These are phyloP conservation scores for Terebella lapidaria DNA, from an alignment of 2,888 invertebrate species.

Conservation along the genomic window DNA sequence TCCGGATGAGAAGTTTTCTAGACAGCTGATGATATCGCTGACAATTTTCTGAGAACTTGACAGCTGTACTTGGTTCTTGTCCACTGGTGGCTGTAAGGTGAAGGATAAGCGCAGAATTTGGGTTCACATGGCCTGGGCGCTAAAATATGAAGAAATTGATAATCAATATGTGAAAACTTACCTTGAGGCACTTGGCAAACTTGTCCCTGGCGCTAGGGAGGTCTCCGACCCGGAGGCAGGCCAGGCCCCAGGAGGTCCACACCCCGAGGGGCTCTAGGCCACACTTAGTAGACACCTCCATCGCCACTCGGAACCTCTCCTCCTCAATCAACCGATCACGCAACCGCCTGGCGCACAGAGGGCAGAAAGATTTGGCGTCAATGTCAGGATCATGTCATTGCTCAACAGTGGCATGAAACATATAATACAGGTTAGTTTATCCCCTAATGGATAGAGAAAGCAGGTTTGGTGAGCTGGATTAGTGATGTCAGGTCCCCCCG, in stretches of 20 bases:
- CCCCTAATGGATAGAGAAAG: too few species aligned
- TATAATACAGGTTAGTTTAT: too few species aligned
- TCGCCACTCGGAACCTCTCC: constrained; percentile 76
- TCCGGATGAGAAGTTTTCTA: background rate
- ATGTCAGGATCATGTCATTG: too few species aligned
- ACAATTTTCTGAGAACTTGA: background rate
- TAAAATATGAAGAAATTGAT: too few species aligned
- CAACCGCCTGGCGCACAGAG: constrained; percentile 65
- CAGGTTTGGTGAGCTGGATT: too few species aligned
- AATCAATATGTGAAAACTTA: too few species aligned
- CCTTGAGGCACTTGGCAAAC: constrained; percentile 61
- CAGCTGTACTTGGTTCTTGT: constrained; percentile 33
- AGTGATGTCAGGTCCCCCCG: too few species aligned
- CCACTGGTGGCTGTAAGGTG: constrained; percentile 34
- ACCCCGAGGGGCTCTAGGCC: constrained; percentile 74
- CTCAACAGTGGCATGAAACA: too few species aligned
- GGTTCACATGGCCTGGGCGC: too few species aligned
- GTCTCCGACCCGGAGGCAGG: constrained; percentile 59
- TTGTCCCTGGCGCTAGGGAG: constrained; percentile 73
- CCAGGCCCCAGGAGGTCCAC: constrained; percentile 83
- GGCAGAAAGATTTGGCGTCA: too few species aligned
- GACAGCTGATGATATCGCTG: background rate
- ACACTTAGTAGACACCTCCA: constrained; percentile 76
- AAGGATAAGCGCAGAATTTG: too few species aligned
- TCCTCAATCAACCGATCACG: constrained; percentile 71